Evolutionary conservation across 2,797 vertebrate genomes (phyloP), one percentile per base, ranked within the genome.

Genomic region (Lophura swinhoii): DNA sequence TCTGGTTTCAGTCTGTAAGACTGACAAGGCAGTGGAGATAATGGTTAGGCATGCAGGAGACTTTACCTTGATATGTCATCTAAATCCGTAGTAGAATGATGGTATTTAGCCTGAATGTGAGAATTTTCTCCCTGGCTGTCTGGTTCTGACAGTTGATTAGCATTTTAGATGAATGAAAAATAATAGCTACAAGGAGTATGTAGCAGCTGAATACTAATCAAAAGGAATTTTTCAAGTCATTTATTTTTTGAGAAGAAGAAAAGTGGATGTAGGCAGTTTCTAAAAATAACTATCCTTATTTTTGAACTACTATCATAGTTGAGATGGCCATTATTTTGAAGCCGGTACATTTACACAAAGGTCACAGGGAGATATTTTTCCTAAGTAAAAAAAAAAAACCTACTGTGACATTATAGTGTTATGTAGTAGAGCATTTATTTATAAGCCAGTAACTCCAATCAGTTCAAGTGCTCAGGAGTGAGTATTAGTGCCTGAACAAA

Each of bases 401-500:
- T 90, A 77, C 79, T 85, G 16, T 63, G 29, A 28, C 35, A 53
- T 88, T 84, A 26, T 62, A 75, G 21, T 87, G 28, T 6, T n/a
- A 21, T 84, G 53, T 67, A 70, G 39, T 76, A 31, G 31, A 69
- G 14, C 77, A 71, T 72, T 70, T 78, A 56, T 75, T 91, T 88
- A 43, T 84, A 87, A 91, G 76, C 20, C 68, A 76, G 71, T 60
- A 93, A 84, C 37, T 89, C 15, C 64, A 64, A 24, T 60, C 44
- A 31, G 39, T 67, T 77, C 64, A 76, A 89, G 39, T 22, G 37
- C 49, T 93, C 71, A 94, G 91, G 89, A 95, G 94, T 96, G 93
- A 93, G 1, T 64, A 43, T 72, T 63, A 39, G 72, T 91, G 88
- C 93, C 94, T 88, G 95, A 95, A 93, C 87, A 96, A 95, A 94